Evolutionary conservation across 2,888 invertebrate genomes (phyloP).

Genomic region (Fragum sueziense): DNA sequence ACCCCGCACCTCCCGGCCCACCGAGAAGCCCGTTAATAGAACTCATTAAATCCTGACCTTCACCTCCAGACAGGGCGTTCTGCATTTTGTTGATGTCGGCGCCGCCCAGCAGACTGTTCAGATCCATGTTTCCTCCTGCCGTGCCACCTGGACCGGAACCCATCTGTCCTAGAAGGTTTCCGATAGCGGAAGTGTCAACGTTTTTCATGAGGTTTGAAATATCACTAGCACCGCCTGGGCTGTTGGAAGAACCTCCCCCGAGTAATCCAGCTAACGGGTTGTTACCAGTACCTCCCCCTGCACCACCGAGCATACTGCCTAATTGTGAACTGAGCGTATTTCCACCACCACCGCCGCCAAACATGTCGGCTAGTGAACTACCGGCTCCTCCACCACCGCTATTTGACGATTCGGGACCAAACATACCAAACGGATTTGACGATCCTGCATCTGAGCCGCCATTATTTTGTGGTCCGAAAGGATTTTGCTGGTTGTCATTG

Average conservation of each 20-base stretch:
- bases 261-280: slow-evolving; percentile 33
- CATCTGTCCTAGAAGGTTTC: slow-evolving; percentile 20
- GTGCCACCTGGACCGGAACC: slow-evolving; percentile 24
- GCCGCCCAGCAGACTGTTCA: slow-evolving; percentile 31
- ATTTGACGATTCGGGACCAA: slow-evolving; percentile 21
- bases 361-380: background rate
- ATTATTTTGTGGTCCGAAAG: background rate
- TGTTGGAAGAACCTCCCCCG: slow-evolving; percentile 27
- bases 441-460: slow-evolving; percentile 5
- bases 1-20: slow-evolving; percentile 44
- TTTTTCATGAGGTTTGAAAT: slow-evolving; percentile 31
- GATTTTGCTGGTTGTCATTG: background rate
- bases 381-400: slow-evolving; percentile 10
- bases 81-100: slow-evolving; percentile 49
- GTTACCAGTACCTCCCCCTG: slow-evolving; percentile 2
- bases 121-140: slow-evolving; percentile 18
- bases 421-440: slow-evolving; percentile 13
- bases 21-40: slow-evolving; percentile 40
- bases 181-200: slow-evolving; percentile 32
- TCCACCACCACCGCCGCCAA: slow-evolving; percentile 20
- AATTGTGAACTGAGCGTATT: slow-evolving; percentile 8
- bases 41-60: slow-evolving; percentile 49
- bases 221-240: slow-evolving; percentile 9
- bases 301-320: slow-evolving; percentile 13
- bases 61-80: slow-evolving; percentile 30